Evolutionary conservation across 2,797 vertebrate genomes (phyloP).

Genomic region (Fratercula arctica): DNA sequence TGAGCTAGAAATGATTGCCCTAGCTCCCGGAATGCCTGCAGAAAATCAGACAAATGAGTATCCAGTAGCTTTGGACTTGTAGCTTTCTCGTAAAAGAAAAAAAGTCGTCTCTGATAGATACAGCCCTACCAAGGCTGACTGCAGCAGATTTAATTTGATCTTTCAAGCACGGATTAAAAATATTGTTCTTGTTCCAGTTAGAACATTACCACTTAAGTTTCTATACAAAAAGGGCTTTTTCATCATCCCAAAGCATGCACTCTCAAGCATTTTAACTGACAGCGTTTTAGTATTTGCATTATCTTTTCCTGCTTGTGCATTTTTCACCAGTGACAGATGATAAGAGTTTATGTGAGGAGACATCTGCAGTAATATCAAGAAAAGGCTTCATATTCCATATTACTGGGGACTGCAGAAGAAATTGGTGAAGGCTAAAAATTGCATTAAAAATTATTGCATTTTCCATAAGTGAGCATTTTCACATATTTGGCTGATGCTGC

Average conservation of each 20-base stretch:
- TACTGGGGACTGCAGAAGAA: not conserved
- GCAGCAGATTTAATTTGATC: constrained; percentile 69
- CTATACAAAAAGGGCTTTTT: constrained; percentile 57
- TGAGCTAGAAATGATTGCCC: not conserved
- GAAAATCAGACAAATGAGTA: constrained; percentile 14
- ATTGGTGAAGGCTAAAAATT: not conserved
- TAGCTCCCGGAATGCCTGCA: not conserved
- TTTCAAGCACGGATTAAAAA: constrained; percentile 71
- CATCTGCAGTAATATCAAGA: constrained; percentile 7
- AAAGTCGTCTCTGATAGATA: constrained; percentile 26
- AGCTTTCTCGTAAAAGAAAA: constrained; percentile 10
- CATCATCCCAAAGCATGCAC: not conserved
- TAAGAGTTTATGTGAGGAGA: constrained; percentile 40
- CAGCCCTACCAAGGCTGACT: constrained; percentile 21
- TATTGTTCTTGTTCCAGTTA: constrained; percentile 64
- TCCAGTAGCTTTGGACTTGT: not conserved
- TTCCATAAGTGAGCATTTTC: not conserved
- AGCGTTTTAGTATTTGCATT: constrained; percentile 61
- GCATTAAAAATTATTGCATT: not conserved
- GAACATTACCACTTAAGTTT: constrained; percentile 59
- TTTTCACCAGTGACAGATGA: constrained; percentile 44
- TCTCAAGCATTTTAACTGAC: constrained; percentile 57
- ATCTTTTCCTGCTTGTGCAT: constrained; percentile 37
- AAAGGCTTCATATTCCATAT: not conserved
- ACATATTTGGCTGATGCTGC: not conserved